These are phyloP conservation scores for Pagetopsis macropterus DNA, from an alignment of 2,797 vertebrate genomes.

Conservation along the genomic window DNA sequence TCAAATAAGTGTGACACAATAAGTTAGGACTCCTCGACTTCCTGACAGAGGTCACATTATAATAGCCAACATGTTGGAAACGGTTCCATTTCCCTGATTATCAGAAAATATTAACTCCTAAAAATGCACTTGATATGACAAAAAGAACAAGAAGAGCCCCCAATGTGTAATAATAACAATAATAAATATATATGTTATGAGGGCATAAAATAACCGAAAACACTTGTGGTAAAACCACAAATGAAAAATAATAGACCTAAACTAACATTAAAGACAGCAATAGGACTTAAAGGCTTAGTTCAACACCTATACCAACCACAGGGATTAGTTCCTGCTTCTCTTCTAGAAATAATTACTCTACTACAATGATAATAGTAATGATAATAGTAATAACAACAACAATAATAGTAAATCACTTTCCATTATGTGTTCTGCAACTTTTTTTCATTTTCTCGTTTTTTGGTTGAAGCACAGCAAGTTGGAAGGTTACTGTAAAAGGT, in stretches of 20 bases:
- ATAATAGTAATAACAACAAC: constrained; percentile 69
- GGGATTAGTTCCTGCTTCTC: constrained; percentile 84
- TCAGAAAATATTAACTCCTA: constrained; percentile 80
- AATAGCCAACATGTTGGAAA: constrained; percentile 85
- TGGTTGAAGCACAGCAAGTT: constrained; percentile 87
- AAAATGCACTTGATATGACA: constrained; percentile 80
- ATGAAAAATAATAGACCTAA: constrained; percentile 65
- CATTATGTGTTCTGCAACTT: constrained; percentile 78
- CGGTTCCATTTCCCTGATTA: constrained; percentile 97
- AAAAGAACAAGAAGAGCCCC: constrained; percentile 78
- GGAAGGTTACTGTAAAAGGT: constrained; percentile 83
- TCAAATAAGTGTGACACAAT: constrained; percentile 80
- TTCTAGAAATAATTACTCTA: constrained; percentile 85
- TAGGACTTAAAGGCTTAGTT: constrained; percentile 83
- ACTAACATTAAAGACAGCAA: constrained; percentile 85
- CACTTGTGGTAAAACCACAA: constrained; percentile 67
- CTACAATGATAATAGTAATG: constrained; percentile 83
- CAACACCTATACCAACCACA: constrained; percentile 81
- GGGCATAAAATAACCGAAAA: constrained; percentile 79
- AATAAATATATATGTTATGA: constrained; percentile 85
- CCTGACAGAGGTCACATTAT: constrained; percentile 87
- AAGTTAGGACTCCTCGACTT: constrained; percentile 84
- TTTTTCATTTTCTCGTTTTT: constrained; percentile 74
- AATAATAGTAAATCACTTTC: constrained; percentile 76
- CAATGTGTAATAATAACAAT: constrained; percentile 78